These are phyloP conservation scores for Manis javanica DNA, from an alignment of 2,797 vertebrate genomes.

Conservation along the genomic window DNA sequence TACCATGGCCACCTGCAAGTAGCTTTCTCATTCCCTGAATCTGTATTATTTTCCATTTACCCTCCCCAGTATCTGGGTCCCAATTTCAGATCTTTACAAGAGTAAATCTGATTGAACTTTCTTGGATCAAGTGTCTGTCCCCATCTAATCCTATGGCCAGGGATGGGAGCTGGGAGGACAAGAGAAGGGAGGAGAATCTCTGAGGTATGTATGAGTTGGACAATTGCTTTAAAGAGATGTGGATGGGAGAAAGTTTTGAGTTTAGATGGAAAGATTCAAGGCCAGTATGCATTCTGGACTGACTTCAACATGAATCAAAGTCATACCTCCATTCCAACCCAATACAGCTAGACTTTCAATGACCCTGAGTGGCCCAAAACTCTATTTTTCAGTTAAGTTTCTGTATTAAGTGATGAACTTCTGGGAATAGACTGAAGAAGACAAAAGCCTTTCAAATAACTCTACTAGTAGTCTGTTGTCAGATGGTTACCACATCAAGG, in stretches of 20 bases:
- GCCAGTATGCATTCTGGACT: neutral
- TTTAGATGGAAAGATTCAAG: neutral
- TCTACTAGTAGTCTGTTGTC: neutral
- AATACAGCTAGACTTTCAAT: neutral
- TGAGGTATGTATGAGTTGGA: neutral
- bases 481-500: neutral
- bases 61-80: neutral
- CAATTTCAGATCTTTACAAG: neutral
- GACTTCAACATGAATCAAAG: neutral
- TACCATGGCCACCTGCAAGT: neutral
- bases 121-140: neutral
- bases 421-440: neutral
- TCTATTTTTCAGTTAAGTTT: neutral
- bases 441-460: neutral
- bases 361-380: neutral
- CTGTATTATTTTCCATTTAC: neutral
- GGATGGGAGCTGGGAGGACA: neutral
- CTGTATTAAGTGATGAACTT: neutral
- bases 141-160: neutral
- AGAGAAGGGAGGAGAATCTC: neutral
- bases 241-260: neutral
- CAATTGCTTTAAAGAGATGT: neutral
- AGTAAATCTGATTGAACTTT: neutral
- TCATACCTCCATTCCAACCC: neutral
- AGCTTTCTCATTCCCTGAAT: neutral